A percentile compares a stretch with the other conserved stretches of the same genome.
phyloP scores from a whole-genome alignment of 2,797 vertebrate genomes.

The Micropoecilia bifurca region DNA sequence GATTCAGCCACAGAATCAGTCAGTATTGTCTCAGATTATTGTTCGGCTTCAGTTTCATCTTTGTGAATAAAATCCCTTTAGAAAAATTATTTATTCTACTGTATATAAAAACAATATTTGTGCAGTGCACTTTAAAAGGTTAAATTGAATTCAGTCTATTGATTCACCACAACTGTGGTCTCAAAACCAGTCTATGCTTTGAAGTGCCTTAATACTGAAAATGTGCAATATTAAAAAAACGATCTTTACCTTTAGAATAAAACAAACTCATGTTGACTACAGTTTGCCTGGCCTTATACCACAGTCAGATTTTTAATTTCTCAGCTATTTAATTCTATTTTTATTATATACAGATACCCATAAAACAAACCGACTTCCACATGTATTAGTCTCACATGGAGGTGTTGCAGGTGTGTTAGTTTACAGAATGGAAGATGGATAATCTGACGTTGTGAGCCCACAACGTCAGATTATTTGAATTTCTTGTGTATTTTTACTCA shows the following conservation, averaged over 20 bases:
- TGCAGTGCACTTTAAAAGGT: background rate
- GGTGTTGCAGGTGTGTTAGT: background rate
- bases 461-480: background rate
- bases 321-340: background rate
- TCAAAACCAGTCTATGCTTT: background rate
- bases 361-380: background rate
- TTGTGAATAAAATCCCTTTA: background rate
- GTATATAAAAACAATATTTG: background rate
- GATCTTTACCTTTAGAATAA: background rate
- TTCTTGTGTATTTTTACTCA: background rate
- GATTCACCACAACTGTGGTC: background rate
- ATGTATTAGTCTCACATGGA: background rate
- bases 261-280: background rate
- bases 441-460: background rate
- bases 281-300: background rate
- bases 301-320: background rate
- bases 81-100: slow-evolving; percentile 1
- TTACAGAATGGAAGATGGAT: background rate
- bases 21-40: slow-evolving; percentile 35
- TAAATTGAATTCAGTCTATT: background rate
- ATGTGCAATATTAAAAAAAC: no score
- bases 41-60: slow-evolving; percentile 23
- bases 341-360: background rate
- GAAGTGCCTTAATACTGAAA: no score
- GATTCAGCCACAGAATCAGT: slow-evolving; percentile 41